Evolutionary conservation across 1,140 invertebrate genomes (phyloP).

Genomic region (Orius insidiosus): DNA sequence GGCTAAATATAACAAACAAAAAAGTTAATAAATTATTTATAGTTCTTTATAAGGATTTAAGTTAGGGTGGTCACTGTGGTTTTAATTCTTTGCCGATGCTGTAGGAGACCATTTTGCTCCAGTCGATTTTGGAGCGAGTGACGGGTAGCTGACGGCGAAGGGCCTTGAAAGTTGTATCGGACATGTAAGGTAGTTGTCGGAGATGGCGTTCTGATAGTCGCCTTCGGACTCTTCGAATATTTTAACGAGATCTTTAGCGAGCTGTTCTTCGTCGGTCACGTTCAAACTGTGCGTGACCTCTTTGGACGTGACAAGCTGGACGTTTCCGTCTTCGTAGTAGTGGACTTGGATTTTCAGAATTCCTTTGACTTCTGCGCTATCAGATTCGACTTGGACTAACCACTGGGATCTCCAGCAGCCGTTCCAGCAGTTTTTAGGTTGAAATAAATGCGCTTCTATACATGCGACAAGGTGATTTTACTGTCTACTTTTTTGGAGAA

Average conservation of each 20-base stretch:
- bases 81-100: conserved; percentile 92
- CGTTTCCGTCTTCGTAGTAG: conserved; percentile 99
- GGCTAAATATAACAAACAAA: conserved; percentile 2
- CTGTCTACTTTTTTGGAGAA: conserved; percentile 59
- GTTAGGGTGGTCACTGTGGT: conserved; percentile 19
- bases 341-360: conserved; percentile 92
- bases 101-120: conserved; percentile 97
- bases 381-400: conserved; percentile 69
- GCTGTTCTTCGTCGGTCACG: conserved; percentile 51
- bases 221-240: conserved; percentile 81
- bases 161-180: conserved; percentile 98
- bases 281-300: conserved; percentile 71
- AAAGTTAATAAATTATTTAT: conserved; percentile 11
- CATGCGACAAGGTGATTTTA: conserved; percentile 73
- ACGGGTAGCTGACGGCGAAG: conserved; percentile 90
- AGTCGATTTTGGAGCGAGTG: conserved; percentile 97
- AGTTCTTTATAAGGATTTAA: conserved; percentile 5
- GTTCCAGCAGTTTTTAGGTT: conserved; percentile 99
- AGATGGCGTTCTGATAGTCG: conserved; percentile 88
- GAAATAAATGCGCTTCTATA: conserved; percentile 96
- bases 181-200: conserved; percentile 99
- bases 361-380: conserved; percentile 65
- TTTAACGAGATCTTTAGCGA: conserved; percentile 77
- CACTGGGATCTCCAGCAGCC: conserved; percentile 96
- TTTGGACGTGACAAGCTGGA: conserved; percentile 88